Conservation (phyloP, 2,113 vertebrate species). For the Cyanocitta stelleri region DNA sequence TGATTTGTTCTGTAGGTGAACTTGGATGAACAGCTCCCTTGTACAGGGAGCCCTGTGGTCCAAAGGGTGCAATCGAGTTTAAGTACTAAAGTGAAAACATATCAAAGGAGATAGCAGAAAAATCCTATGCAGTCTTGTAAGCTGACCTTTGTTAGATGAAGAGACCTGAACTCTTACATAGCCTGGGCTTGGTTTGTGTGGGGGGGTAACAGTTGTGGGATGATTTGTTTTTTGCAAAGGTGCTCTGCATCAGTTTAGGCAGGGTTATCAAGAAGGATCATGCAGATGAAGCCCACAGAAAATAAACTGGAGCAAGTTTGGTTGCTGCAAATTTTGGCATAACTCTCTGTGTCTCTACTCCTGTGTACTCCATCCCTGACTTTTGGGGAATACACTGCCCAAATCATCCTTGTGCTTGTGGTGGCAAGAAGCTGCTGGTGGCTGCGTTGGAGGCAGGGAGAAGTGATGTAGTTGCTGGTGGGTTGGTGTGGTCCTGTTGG, state of each 20-base stretch:
- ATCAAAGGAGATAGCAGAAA: not conserved
- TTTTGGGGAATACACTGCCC: not conserved
- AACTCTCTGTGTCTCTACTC: not conserved
- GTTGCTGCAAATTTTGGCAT: not conserved
- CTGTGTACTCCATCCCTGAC: not conserved
- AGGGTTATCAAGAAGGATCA: not conserved
- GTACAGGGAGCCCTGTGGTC: not conserved
- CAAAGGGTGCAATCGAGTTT: not conserved
- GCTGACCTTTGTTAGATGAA: not conserved
- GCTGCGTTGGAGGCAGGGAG: not conserved
- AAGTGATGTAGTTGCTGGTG: not conserved
- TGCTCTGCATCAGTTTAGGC: not conserved
- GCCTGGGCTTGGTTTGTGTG: not conserved
- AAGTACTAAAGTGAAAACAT: not conserved
- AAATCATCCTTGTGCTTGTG: not conserved
- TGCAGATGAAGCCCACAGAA: not conserved
- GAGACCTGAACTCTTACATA: not conserved
- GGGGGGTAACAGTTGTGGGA: not conserved
- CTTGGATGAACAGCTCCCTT: not conserved
- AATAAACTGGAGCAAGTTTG: not conserved
- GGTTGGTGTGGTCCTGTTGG: not conserved
- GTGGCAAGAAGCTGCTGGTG: not conserved
- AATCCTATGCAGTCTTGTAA: not conserved
- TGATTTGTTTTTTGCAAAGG: not conserved
- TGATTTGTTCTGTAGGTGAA: not conserved